These are phyloP conservation scores for Characodon lateralis DNA, from an alignment of 2,797 vertebrate species.

Conservation along the genomic window DNA sequence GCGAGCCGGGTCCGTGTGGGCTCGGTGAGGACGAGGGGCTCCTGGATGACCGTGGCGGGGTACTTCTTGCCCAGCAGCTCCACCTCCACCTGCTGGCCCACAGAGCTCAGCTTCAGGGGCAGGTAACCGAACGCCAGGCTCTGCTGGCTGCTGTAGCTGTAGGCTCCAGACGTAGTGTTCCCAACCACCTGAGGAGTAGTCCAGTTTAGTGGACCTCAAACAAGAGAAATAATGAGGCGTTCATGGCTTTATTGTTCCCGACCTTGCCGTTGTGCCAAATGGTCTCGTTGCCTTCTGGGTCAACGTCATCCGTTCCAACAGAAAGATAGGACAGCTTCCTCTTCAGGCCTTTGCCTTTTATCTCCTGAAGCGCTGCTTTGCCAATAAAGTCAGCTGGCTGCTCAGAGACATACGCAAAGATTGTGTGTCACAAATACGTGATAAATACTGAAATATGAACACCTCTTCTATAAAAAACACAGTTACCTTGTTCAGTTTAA, in stretches of 20 bases:
- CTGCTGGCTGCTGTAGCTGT: slow-evolving; percentile 89
- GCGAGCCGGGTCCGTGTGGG: slow-evolving; percentile 86
- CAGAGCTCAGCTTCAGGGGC: slow-evolving; percentile 83
- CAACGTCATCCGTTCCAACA: slow-evolving; percentile 87
- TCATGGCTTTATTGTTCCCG: slow-evolving; percentile 19
- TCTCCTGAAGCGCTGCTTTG: slow-evolving; percentile 86
- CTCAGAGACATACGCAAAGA: slow-evolving; percentile 13
- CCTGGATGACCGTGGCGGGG: slow-evolving; percentile 84
- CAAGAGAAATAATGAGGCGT: neutral
- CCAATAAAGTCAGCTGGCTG: slow-evolving; percentile 75
- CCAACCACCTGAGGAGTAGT: slow-evolving; percentile 88
- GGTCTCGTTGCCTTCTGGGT: slow-evolving; percentile 97
- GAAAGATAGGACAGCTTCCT: slow-evolving; percentile 90
- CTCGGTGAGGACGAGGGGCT: slow-evolving; percentile 91
- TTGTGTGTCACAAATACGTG: neutral
- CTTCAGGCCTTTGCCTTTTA: slow-evolving; percentile 89
- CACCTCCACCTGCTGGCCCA: slow-evolving; percentile 91
- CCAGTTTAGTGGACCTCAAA: neutral
- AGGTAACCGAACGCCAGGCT: slow-evolving; percentile 95
- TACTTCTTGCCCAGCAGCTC: slow-evolving; percentile 91
- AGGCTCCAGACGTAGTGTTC: slow-evolving; percentile 95
- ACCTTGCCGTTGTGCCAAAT: slow-evolving; percentile 92
- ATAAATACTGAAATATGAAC: neutral
- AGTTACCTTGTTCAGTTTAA: slow-evolving; percentile 94
- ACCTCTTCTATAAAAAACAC: neutral